Base-by-base conservation (phyloP, 2,888 invertebrate genomes). In the Chrysopilus asiliformis region DNA sequence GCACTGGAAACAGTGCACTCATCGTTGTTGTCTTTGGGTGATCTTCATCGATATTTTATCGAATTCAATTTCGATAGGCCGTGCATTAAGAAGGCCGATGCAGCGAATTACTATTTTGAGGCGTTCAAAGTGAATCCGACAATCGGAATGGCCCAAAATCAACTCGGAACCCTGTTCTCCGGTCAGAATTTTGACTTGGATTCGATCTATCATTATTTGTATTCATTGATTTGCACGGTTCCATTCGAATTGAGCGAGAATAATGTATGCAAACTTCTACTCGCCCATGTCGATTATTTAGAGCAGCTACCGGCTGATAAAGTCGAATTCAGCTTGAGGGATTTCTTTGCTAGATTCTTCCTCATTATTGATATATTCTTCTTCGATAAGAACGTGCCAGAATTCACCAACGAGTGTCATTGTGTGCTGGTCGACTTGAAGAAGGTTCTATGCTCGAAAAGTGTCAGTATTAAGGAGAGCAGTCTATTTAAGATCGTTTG, bases 121-220 rank as follows among this genome's bases (percentile, higher is more conserved):
- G 87, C 89, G 25, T 73, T 83, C 43, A 73, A 76, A 43, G 68
- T 81, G 41, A 80, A 83, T 57, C 76, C 80, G 32, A 72, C 76
- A 18, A 74, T 76, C 56, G 93, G 93, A 31, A 87, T 90, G 82
- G 89, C 94, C 2, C 84, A 87, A 56, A 94, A 95, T 65, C 94
- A 94, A 64, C 68, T 95, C 47, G 94, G 91, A 2, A 93, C 90
- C 13, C 63, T 95, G 34, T 79, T 79, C 41, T 77, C 81, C 47
- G 79, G 74, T 34, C 76, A 72, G 52, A 86, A 86, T 60, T 79
- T 79, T 56, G 81, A 82, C 51, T 66, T 91, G 41, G 87, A 91
- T 60, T 87, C 91, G 1, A 81, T 81, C 13, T 90, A 87, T 58
- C 81, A 85, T 60, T 94, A 93, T 55, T 75, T 93, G 49, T 75